Evolutionary conservation across 1,140 invertebrate species (phyloP).

Genomic region (Maniola jurtina): DNA sequence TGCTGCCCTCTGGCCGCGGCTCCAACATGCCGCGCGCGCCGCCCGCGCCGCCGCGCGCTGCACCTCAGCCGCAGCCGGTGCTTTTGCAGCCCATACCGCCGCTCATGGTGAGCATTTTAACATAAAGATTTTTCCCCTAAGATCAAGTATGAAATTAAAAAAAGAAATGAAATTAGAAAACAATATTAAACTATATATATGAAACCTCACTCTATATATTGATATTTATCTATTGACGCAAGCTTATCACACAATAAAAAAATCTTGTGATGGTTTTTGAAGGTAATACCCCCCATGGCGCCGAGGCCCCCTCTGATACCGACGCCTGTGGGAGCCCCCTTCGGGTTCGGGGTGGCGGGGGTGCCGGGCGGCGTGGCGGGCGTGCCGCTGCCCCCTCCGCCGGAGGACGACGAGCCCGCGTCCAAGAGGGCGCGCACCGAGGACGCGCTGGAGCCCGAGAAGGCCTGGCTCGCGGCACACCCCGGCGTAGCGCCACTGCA

Average conservation of each 20-base stretch:
- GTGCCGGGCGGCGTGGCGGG: constrained; percentile 80
- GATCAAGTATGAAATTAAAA: too few relatives aligned
- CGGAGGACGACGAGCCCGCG: constrained; percentile 88
- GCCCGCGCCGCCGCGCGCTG: constrained; percentile 50
- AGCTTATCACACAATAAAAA: too few relatives aligned
- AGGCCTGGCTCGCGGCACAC: constrained; percentile 85
- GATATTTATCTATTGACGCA: too few relatives aligned
- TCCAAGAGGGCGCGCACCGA: constrained; percentile 94
- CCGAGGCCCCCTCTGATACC: constrained; percentile 73
- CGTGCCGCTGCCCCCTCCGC: constrained; percentile 90
- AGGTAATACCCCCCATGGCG: constrained; percentile 58
- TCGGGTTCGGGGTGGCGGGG: constrained; percentile 76
- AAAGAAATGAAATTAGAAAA: too few relatives aligned
- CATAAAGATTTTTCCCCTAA: too few relatives aligned
- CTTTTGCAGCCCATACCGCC: constrained; percentile 52
- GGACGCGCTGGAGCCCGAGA: constrained; percentile 94
- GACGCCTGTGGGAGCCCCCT: constrained; percentile 56
- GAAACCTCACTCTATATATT: too few relatives aligned
- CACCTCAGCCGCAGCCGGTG: constrained; percentile 42
- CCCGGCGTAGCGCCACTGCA: constrained; percentile 49
- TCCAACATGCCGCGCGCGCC: constrained; percentile 48
- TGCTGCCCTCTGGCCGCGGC: constrained; percentile 38
- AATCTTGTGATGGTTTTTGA: too few relatives aligned
- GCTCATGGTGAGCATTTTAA: constrained; percentile 38
- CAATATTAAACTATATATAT: too few relatives aligned